Conservation (phyloP, 2,113 vertebrate genomes). For the Laterallus jamaicensis region DNA sequence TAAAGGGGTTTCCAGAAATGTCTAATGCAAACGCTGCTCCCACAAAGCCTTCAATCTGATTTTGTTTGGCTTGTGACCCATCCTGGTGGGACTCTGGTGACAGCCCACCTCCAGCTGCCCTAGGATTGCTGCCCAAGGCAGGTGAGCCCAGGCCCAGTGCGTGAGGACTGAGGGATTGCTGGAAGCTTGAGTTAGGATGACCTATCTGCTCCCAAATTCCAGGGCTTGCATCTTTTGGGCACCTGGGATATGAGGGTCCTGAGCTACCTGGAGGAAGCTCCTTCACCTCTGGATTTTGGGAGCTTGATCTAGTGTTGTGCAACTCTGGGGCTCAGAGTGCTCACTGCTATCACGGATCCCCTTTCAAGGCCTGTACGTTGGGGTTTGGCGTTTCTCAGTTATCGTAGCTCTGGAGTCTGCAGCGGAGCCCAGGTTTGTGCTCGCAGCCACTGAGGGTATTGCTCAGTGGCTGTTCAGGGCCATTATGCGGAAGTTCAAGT, state of each 20-base stretch:
- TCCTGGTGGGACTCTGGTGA: not conserved
- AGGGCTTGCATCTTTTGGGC: not conserved
- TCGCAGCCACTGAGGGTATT: not conserved
- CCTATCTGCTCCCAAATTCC: not conserved
- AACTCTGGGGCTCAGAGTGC: not conserved
- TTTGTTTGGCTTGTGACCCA: not conserved
- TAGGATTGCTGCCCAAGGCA: not conserved
- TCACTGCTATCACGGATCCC: accelerated
- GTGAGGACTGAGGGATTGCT: not conserved
- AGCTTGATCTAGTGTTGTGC: not conserved
- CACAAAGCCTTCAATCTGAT: not conserved
- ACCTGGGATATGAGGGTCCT: not conserved
- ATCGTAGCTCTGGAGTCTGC: not conserved
- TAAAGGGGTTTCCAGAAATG: not conserved
- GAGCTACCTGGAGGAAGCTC: not conserved
- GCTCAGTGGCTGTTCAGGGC: not conserved
- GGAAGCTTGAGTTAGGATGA: not conserved
- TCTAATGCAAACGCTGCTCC: not conserved
- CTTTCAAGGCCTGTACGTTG: not conserved
- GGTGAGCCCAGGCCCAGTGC: accelerated
- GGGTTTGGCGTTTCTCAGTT: not conserved
- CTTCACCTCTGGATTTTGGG: not conserved
- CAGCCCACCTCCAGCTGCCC: not conserved
- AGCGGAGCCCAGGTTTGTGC: not conserved
- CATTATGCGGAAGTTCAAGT: not conserved